Evolutionary conservation across 1,140 invertebrate genomes (phyloP), one percentile per base, ranked within the genome.

Genomic region (Druon quercuslanigerum): DNA sequence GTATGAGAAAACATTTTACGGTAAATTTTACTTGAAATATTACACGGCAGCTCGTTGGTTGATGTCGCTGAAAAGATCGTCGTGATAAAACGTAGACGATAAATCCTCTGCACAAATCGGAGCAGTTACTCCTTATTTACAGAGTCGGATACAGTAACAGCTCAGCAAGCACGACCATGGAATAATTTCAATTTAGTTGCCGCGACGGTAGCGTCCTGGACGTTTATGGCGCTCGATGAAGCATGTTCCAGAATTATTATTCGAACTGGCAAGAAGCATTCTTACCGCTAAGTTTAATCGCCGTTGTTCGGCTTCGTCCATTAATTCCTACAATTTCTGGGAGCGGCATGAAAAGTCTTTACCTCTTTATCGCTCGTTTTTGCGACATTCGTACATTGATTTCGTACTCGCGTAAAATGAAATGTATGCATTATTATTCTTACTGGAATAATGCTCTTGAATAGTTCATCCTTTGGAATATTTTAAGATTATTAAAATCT

Each of bases 191-290:
- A 85, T 85, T 84, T 82, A 82, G 78, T 46, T 73, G 71, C 52
- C 76, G 17, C 17, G 25, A 11, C n/a, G 16, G 20, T 16, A 50
- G 16, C 14, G 16, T 14, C 33, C 50, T 60, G 75, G 85, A 86
- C 85, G 75, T 87, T 87, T 88, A 87, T 81, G 81, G 79, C 75
- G 72, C 57, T n/a, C 77, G 79, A 83, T 87, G 82, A 84, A 84
- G 78, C 79, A 84, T 82, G 80, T 75, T 78, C 57, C 71, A 72
- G 72, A 79, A 83, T 85, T 85, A 86, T 86, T 84, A 88, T 86
- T 80, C 81, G 78, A 85, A 76, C 73, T 50, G 50, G 66, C 66
- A 51, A 52, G 77, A 77, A 71, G 77, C 79, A 81, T 82, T 87
- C 82, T 82, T 83, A 72, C 71, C 78, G 50, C 25, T 52, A 79